Evolutionary conservation across 1,140 invertebrate genomes (phyloP).

Genomic region (Platorchestia sp.): DNA sequence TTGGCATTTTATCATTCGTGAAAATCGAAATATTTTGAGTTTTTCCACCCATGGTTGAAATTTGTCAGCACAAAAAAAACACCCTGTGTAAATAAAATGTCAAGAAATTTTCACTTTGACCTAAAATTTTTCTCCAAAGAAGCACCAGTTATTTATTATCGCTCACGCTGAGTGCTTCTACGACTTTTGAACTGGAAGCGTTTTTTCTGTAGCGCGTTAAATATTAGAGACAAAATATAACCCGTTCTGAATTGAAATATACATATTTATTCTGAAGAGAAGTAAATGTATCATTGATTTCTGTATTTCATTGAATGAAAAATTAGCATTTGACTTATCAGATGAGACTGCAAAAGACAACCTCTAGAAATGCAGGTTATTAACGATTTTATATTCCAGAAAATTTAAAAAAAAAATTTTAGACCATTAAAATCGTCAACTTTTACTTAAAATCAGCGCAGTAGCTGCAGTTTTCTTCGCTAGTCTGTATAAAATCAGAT

Average conservation of each 20-base stretch:
- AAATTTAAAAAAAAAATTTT: background rate
- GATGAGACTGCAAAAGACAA: background rate
- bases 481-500: background rate
- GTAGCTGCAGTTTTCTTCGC: background rate
- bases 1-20: too few species aligned
- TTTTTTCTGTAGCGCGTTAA: background rate
- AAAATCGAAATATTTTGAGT: too few species aligned
- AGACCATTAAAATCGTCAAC: background rate
- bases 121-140: background rate
- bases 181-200: background rate
- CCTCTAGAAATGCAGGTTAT: background rate
- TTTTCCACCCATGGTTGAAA: too few species aligned
- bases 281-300: background rate
- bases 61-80: too few species aligned
- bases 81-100: too few species aligned
- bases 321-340: background rate
- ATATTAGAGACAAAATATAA: too few species aligned
- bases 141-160: background rate
- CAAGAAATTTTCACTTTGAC: too few species aligned
- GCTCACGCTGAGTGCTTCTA: background rate
- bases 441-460: background rate
- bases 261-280: background rate
- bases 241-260: background rate
- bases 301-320: too few species aligned
- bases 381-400: background rate